phyloP scores from a whole-genome alignment of 30 jellyfish, hydroid and myxozoan species.

The Hydractinia symbiolongicarpus region DNA sequence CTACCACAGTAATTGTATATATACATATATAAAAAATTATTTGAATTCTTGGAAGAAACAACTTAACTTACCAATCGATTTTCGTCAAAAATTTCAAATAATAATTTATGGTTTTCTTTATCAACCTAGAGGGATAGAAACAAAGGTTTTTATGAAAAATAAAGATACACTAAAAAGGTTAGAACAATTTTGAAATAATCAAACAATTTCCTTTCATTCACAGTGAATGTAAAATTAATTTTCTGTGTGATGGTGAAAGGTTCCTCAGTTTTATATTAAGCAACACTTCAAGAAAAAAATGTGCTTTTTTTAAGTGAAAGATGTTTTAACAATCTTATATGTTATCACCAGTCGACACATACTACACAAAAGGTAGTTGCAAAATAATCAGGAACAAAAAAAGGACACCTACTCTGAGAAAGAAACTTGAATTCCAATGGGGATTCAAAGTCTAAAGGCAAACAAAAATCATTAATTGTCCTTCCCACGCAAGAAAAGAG shows the following conservation, averaged over 20 bases:
- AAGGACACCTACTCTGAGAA: conserved; percentile 52
- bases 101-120: conserved; percentile 38
- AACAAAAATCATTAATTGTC: not conserved
- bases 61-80: conserved; percentile 70
- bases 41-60: no score
- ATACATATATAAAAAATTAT: no score
- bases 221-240: no score
- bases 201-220: no score
- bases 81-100: conserved; percentile 80
- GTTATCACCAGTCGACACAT: no score
- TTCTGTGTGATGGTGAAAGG: no score
- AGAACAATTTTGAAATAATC: no score
- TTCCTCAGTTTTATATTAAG: no score
- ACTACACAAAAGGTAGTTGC: no score
- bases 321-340: no score
- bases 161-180: not conserved
- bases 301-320: not conserved
- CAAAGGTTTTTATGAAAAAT: not conserved
- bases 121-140: conserved; percentile 46
- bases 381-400: not conserved
- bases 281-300: not conserved
- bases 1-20: no score
- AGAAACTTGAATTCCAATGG: conserved; percentile 55
- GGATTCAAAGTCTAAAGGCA: conserved; percentile 74
- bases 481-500: not conserved